Conservation (phyloP, 2,797 vertebrate species). For the Pseudotriccus pelzelni region DNA sequence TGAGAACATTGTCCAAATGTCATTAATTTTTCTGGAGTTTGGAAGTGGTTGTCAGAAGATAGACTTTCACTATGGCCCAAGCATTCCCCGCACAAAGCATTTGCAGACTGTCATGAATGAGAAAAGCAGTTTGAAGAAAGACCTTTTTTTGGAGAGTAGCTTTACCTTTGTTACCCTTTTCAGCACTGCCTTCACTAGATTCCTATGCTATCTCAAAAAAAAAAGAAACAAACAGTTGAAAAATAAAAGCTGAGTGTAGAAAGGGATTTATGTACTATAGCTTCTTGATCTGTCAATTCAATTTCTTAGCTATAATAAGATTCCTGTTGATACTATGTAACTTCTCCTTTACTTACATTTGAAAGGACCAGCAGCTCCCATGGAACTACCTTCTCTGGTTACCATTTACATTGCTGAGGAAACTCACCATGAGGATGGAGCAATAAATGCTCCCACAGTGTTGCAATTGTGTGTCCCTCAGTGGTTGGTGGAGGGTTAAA, state of each 20-base stretch:
- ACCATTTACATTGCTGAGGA: neutral
- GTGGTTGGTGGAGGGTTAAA: neutral
- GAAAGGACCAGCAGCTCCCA: neutral
- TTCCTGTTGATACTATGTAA: neutral
- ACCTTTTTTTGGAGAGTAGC: neutral
- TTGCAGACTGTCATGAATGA: neutral
- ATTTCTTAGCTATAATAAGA: neutral
- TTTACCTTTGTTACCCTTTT: neutral
- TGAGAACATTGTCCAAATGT: accelerated
- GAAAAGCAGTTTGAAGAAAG: neutral
- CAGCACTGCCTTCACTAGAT: neutral
- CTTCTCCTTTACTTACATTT: neutral
- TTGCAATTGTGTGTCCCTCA: neutral
- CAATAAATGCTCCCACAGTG: neutral
- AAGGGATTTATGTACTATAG: neutral
- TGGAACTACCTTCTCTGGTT: neutral
- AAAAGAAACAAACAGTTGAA: neutral
- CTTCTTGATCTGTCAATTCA: neutral
- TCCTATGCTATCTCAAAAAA: neutral
- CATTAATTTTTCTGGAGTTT: neutral
- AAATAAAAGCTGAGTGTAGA: neutral
- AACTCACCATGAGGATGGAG: neutral
- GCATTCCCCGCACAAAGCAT: neutral
- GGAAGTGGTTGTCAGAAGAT: neutral
- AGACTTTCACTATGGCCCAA: neutral